Conservation (phyloP, 2,888 invertebrate genomes). For the Pocota personata region DNA sequence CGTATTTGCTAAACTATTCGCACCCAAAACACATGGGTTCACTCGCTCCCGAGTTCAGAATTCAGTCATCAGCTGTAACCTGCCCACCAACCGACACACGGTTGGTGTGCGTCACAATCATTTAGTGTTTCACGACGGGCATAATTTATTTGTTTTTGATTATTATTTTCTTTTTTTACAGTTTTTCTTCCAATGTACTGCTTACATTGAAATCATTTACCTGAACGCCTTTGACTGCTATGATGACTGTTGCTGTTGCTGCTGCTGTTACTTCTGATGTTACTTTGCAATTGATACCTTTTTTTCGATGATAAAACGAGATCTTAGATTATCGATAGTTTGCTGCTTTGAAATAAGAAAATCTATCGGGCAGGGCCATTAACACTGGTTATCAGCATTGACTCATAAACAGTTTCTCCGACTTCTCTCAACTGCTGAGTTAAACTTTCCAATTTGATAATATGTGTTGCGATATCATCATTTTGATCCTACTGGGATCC, state of each 20-base stretch:
- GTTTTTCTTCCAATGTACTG: background rate
- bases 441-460: constrained; percentile 32
- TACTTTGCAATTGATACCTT: background rate
- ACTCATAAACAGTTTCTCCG: constrained; percentile 18
- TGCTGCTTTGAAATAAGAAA: background rate
- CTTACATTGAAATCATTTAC: no score
- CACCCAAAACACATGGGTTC: no score
- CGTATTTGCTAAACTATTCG: no score
- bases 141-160: background rate
- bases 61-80: no score
- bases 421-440: constrained; percentile 52
- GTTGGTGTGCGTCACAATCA: no score
- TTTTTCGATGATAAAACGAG: constrained; percentile 42
- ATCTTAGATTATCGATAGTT: constrained; percentile 6
- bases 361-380: constrained; percentile 19
- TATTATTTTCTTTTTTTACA: background rate
- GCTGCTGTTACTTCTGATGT: background rate
- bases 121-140: background rate
- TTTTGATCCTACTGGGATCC: constrained; percentile 53
- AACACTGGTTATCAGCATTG: constrained; percentile 32
- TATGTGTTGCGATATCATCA: constrained; percentile 32
- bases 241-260: background rate
- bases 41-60: no score
- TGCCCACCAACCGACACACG: no score
- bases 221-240: background rate